Percentiles rank a stretch among this genome's conserved stretches.
Evolutionary conservation across 2,113 vertebrate species (phyloP).

Genomic region (Calonectris borealis): DNA sequence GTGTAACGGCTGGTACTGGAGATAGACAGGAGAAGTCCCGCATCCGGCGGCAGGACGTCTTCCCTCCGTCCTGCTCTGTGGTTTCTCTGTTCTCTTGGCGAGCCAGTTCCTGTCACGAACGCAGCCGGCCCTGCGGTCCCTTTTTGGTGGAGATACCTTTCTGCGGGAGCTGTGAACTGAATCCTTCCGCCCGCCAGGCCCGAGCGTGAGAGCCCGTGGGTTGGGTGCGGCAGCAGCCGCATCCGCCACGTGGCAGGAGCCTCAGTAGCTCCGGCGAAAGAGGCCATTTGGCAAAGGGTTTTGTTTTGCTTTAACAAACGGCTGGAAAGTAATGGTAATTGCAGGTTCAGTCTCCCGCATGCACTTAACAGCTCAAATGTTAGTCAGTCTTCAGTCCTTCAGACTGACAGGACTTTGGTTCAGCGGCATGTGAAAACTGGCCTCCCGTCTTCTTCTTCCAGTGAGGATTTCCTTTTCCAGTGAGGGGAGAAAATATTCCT

Average conservation of each 20-base stretch:
- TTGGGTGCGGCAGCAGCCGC: neutral
- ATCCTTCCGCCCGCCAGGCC: neutral
- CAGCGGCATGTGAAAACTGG: neutral
- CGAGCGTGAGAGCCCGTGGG: rapidly evolving
- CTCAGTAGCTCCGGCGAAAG: neutral
- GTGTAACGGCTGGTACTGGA: neutral
- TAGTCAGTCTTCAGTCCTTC: neutral
- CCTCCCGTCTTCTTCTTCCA: neutral
- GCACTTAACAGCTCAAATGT: neutral
- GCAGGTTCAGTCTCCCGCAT: neutral
- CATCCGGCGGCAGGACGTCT: rapidly evolving
- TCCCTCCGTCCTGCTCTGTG: neutral
- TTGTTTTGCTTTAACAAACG: neutral
- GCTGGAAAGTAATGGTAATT: neutral
- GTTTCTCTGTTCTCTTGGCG: neutral
- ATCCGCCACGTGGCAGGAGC: neutral
- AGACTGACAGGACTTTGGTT: neutral
- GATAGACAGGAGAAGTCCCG: neutral
- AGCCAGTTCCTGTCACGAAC: neutral
- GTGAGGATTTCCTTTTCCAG: neutral
- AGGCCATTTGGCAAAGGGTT: neutral
- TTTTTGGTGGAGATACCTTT: neutral
- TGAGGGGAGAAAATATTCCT: neutral
- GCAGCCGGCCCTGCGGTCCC: rapidly evolving
- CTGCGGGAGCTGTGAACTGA: neutral